phyloP scores from a whole-genome alignment of 2,888 invertebrate species.

The Ichneumoninae sp. region DNA sequence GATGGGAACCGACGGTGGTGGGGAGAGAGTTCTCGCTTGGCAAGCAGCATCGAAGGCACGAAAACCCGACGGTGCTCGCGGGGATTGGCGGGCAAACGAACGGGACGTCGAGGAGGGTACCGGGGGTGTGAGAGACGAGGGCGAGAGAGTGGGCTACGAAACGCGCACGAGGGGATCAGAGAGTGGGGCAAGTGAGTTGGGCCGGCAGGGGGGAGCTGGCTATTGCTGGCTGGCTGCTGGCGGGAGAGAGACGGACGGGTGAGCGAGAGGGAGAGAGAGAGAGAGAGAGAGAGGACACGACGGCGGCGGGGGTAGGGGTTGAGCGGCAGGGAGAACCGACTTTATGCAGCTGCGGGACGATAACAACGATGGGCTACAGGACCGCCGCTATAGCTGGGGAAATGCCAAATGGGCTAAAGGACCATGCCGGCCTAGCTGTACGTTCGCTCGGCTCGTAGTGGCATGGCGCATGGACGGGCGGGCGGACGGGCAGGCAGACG shows the following conservation, averaged over 20 bases:
- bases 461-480: conserved; percentile 78
- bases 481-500: conserved; percentile 78
- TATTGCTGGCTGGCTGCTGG: conserved; percentile 64
- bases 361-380: conserved; percentile 86
- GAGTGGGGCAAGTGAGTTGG: conserved; percentile 65
- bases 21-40: conserved; percentile 70
- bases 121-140: conserved; percentile 62
- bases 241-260: conserved; percentile 63
- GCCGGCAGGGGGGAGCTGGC: conserved; percentile 55
- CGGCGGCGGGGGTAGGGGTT: conserved; percentile 67
- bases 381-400: conserved; percentile 84
- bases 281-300: conserved; percentile 53
- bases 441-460: conserved; percentile 82
- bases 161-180: conserved; percentile 70
- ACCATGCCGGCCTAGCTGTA: conserved; percentile 83
- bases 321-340: conserved; percentile 81
- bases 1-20: conserved; percentile 56
- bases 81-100: conserved; percentile 66
- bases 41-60: conserved; percentile 65
- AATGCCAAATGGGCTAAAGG: conserved; percentile 85
- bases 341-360: conserved; percentile 86
- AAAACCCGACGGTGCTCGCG: conserved; percentile 62
- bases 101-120: conserved; percentile 46
- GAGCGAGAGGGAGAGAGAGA: conserved; percentile 57
- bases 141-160: conserved; percentile 65